Evolutionary conservation across 2,797 vertebrate species (phyloP), one percentile per base, ranked within the genome.

Genomic region (Nothura maculosa): DNA sequence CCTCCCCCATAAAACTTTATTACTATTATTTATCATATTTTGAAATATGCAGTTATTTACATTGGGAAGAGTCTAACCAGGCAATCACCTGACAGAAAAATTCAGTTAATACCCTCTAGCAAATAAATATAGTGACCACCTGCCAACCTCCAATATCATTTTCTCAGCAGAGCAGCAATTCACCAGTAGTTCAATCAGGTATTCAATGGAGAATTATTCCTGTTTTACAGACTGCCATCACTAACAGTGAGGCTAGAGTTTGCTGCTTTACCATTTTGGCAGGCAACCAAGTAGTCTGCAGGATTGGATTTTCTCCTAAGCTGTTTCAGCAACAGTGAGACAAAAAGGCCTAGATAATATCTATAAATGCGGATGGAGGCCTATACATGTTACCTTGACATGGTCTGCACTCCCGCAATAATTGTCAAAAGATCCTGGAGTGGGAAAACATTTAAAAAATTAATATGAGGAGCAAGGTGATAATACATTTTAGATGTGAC

Each of bases 131-230:
- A 76, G 81, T 87, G 85, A 95, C 88, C 7, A 1, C 73, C 88
- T 95, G 93, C 95, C 95, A 96, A 84, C 55, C 61, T 95, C 70
- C 85, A 90, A 55, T 87, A 96, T 90, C 1, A 94, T 97, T 97
- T 96, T 89, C 94, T 87, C 88, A 79, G 87, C 91, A 94, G 93
- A 95, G 89, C 47, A 90, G 81, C 94, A 93, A 94, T 95, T 94
- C 87, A 91, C 6, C 3, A 92, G 83, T 96, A 97, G 96, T 96
- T 96, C 94, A 96, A 96, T 95, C 94, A 97, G 91, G 58, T 94
- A 93, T 95, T 95, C 90, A 96, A 74, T 69, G 92, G 80, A 89
- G 93, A 96, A 96, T 94, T 92, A 94, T 94, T 89, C 68, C 80
- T 92, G 73, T 85, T 90, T 94, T 94, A 93, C 83, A 94, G 86